Conservation (phyloP, 2,797 vertebrate species). For the Myripristis jacobus region DNA sequence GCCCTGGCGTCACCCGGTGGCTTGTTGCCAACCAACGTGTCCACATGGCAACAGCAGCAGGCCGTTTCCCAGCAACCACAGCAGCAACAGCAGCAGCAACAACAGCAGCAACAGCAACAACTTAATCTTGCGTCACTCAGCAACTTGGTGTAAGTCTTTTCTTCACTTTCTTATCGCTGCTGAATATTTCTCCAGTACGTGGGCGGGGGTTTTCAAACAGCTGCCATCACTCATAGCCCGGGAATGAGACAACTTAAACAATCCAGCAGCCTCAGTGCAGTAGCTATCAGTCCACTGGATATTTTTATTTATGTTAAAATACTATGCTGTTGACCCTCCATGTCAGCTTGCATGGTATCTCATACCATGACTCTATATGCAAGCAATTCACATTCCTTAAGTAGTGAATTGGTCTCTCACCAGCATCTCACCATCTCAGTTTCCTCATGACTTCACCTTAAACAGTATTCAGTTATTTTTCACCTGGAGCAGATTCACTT, state of each 20-base stretch:
- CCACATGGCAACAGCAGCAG: slow-evolving; percentile 93
- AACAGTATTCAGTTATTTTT: slow-evolving; percentile 35
- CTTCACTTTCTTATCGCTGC: background rate
- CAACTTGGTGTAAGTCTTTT: slow-evolving; percentile 91
- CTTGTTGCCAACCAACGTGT: slow-evolving; percentile 91
- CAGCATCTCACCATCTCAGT: slow-evolving; percentile 74
- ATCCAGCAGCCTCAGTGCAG: slow-evolving; percentile 8
- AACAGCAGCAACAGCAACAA: slow-evolving; percentile 78
- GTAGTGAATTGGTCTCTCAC: slow-evolving; percentile 66
- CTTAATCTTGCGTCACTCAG: slow-evolving; percentile 92
- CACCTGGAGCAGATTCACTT: slow-evolving; percentile 8
- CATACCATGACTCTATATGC: slow-evolving; percentile 74
- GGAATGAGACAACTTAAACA: background rate
- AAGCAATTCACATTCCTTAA: slow-evolving; percentile 63
- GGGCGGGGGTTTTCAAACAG: background rate
- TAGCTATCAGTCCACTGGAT: slow-evolving; percentile 27
- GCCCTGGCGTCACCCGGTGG: slow-evolving; percentile 92
- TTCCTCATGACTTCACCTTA: slow-evolving; percentile 69
- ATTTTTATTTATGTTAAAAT: slow-evolving; percentile 24
- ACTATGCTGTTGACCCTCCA: slow-evolving; percentile 39
- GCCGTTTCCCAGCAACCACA: slow-evolving; percentile 88
- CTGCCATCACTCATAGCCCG: slow-evolving; percentile 10
- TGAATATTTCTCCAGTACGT: background rate
- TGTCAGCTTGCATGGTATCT: slow-evolving; percentile 70
- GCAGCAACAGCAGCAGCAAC: slow-evolving; percentile 77